Evolutionary conservation across 2,113 vertebrate species (phyloP), one percentile per base, ranked within the genome.

Genomic region (Spilogale gracilis): DNA sequence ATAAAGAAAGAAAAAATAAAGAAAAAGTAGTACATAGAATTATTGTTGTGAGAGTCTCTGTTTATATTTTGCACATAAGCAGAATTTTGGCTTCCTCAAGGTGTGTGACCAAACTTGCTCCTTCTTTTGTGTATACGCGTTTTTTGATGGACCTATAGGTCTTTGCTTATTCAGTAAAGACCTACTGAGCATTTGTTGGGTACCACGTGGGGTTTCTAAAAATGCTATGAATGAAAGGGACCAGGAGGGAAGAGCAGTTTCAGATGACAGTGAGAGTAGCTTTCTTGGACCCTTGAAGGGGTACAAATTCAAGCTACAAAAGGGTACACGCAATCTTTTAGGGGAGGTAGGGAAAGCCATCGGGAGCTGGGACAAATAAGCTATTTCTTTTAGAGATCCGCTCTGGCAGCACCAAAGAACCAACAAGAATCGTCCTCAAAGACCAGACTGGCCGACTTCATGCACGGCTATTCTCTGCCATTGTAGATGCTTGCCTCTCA

Each of bases 41-140:
- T 5, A 30, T 54, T 23, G 5, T 3, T 20, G 11, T 1, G 0
- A 30, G 13, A 30, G n/a, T 60, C 38, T 86, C n/a, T 78, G 50
- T 54, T 69, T 45, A 20, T 0, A 16, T 83, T 61, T 32, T 73
- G 20, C 20, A 23, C 67, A 13, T 52, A 83, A 84, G 7, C 17
- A 86, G 85, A 58, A 38, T 9, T 79, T 30, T 20, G 20, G 16
- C 25, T 76, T 87, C 63, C 16, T 63, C 27, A 3, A 32, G 23
- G 23, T 13, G 38, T 16, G 1, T n/a, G 30, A 45, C 18, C 18
- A 27, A 27, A 23, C 3, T 2, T 6, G 4, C 5, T 3, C 5
- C 3, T 48, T 52, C 65, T 52, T 48, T 16, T 0, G 14, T 56
- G 13, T 1, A 0, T 12, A 20, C 6, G 60, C 58, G 32, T 6